Evolutionary conservation across 2,888 invertebrate genomes (phyloP), one percentile per base, ranked within the genome.

Genomic region (Cheilosia urbana): DNA sequence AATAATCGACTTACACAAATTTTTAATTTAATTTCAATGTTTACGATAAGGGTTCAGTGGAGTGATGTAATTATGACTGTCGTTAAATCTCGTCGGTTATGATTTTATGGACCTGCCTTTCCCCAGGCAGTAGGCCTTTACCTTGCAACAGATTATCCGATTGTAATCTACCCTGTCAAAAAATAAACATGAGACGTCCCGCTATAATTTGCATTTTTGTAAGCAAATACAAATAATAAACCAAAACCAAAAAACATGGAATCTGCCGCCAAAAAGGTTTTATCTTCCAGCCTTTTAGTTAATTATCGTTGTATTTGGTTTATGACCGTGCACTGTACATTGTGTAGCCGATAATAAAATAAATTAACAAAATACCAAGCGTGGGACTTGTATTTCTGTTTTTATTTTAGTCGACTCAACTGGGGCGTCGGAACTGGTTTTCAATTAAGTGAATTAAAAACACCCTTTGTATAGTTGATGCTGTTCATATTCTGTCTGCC

Each of bases 341-440:
- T 17, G 68, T 19, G 30, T 55, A 45, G 9, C 19, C 30, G 30
- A 45, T 57, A 68, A 45, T 68, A 42, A 55, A 68, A 30, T 55
- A 45, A 68, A 55, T 55, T 27, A 68, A 55, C 40, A 42, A 42
- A 55, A 42, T 15, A 17, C 42, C 24, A 15, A 57, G 9, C 15
- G 55, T 68, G 68, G 55, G 53, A 42, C 30, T 1, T 30, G 55
- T 19, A 34, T 40, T 17, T 2, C 42, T 30, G 37, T 42, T 37
- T n/a, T 40, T 24, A n/a, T 2, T 42, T 68, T 42, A 11, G 0
- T 30, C 47, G 34, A 65, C 17, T 66, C 37, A 49, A 17, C 17
- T 45, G 27, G 21, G 19, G 24, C 24, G 27, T 24, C 5, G 1
- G 15, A 1, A 24, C 21, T 42, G 24, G n/a, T 9, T n/a, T 42